These are phyloP conservation scores for Chromis chromis DNA, from an alignment of 2,797 vertebrate genomes.

Conservation along the genomic window DNA sequence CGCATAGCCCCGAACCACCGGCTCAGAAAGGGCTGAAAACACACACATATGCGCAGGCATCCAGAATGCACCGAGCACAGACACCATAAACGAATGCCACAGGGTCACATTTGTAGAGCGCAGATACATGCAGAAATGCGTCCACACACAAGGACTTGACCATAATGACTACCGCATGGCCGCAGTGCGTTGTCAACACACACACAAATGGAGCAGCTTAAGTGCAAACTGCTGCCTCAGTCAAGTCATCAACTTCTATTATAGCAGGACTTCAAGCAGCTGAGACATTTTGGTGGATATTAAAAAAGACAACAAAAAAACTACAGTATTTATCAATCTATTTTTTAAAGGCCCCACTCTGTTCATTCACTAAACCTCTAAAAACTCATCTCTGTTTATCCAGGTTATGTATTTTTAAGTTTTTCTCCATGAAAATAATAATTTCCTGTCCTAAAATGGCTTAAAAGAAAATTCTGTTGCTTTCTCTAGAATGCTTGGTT, in stretches of 20 bases:
- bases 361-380: too few relatives aligned
- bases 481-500: too few relatives aligned
- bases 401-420: too few relatives aligned
- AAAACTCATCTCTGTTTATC: too few relatives aligned
- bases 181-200: slow-evolving; percentile 25
- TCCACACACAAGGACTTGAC: slow-evolving; percentile 35
- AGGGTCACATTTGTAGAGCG: slow-evolving; percentile 47
- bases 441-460: too few relatives aligned
- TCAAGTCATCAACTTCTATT: slow-evolving; percentile 26
- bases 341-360: neutral
- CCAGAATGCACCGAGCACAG: slow-evolving; percentile 11
- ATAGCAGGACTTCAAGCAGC: neutral
- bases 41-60: neutral
- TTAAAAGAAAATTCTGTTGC: too few relatives aligned
- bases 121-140: slow-evolving; percentile 43
- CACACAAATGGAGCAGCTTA: neutral
- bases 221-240: slow-evolving; percentile 28
- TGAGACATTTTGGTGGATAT: neutral
- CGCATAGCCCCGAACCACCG: slow-evolving; percentile 48
- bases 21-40: slow-evolving; percentile 25
- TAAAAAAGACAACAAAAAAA: neutral
- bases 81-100: slow-evolving; percentile 17
- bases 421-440: too few relatives aligned
- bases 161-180: slow-evolving; percentile 38
- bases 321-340: neutral